Evolutionary conservation across 2,888 invertebrate genomes (phyloP), one percentile per base, ranked within the genome.

Genomic region (Orthonevra nobilis): DNA sequence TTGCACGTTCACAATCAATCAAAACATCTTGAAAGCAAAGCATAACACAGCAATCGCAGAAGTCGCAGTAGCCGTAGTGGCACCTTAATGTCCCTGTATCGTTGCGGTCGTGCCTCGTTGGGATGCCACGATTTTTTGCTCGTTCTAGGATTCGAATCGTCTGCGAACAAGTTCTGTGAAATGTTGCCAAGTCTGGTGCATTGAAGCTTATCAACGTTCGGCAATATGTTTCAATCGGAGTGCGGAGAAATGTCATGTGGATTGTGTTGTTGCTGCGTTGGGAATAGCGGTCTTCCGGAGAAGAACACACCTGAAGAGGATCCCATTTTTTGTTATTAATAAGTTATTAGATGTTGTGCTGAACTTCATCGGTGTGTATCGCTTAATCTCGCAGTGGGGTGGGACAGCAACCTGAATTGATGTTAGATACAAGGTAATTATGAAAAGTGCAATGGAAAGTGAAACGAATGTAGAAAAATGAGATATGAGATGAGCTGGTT

Each of bases 381-480:
- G 52, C 77, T 72, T 72, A 77, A 77, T 77, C 77, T 77, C 34
- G 9, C 26, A 48, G 66, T 52, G 42, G 50, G 48, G 58, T 23
- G 28, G 12, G 26, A 40, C 10, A 10, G 26, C 32, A 19, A 23
- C 32, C 36, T 40, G 17, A n/a, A n/a, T 15, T 23, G 15, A 15
- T 17, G 44, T 6, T 40, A 15, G 61, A 50, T 52, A 36, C 58
- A 54, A 60, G 48, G 52, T 77, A 77, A 77, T 77, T 77, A 77
- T 66, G 72, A 72, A 66, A 77, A 72, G 77, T 66, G 52, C 72
- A 72, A 60, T 77, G 77, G 77, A 77, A 77, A 77, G 72, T 72
- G 72, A 64, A 77, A 77, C 77, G 72, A 64, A 72, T 60, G 72
- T 12, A 60, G 77, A 54, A 34, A 77, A 66, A 77, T 77, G 58